These are phyloP conservation scores for Stichodactyla mertensii DNA, from an alignment of 64 coral and sea anemone genomes.

Conservation along the genomic window DNA sequence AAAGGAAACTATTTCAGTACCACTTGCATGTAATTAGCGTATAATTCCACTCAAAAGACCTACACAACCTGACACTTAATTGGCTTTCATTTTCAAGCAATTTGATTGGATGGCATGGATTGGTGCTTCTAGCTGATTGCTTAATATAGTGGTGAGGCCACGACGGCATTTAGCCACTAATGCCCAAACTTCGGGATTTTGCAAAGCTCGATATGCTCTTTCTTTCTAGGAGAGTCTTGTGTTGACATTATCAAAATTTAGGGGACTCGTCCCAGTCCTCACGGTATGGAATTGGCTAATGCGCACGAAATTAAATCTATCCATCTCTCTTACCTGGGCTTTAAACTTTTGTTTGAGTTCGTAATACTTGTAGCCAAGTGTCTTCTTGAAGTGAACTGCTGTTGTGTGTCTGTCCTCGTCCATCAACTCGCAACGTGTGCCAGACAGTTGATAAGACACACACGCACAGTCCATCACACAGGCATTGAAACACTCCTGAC, in stretches of 20 bases:
- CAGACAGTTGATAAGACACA: slow-evolving; percentile 33
- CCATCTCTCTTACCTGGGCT: background rate
- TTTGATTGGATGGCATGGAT: background rate
- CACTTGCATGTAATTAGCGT: no score
- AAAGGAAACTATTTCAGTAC: no score
- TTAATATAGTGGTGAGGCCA: background rate
- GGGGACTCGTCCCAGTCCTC: no score
- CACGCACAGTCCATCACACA: slow-evolving; percentile 28
- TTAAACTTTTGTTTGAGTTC: slow-evolving; percentile 24
- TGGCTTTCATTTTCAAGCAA: no score
- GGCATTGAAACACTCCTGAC: background rate
- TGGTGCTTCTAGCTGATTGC: background rate
- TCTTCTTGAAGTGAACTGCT: background rate
- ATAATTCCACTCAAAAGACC: no score
- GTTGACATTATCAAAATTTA: no score
- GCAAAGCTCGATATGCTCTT: no score
- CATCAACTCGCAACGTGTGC: slow-evolving; percentile 33
- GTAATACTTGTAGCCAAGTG: slow-evolving; percentile 14
- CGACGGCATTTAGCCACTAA: background rate
- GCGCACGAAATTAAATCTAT: background rate
- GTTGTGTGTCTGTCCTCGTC: slow-evolving; percentile 30
- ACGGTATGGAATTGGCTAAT: no score
- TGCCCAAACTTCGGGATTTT: no score
- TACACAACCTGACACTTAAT: no score
- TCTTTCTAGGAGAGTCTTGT: no score